Base-by-base conservation (phyloP, 2,797 vertebrate species). In the Pipistrellus kuhlii region DNA sequence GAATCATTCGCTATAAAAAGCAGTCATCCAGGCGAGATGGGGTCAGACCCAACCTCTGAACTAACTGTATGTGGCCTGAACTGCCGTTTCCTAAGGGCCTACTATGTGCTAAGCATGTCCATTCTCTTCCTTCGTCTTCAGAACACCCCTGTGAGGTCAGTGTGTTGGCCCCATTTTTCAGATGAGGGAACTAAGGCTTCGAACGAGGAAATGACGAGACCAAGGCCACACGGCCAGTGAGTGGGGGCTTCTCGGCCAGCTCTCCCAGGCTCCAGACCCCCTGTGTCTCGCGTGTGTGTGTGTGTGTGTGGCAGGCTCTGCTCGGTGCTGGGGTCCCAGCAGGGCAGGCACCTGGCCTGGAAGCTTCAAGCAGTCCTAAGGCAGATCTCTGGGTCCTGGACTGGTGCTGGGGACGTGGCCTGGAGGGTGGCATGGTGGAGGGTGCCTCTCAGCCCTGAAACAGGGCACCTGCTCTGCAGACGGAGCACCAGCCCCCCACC, bases 21-120 rank as follows among this genome's bases (percentile, higher is more conserved):
- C 81, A 32, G 44, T 8, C 72, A 35, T 55, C 4, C 46, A 21
- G 32, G 57, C 64, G 25, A 93, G 83, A 66, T 4, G 71, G 62
- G 38, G 66, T 64, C 94, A 88, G 38, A 73, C 57, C 68, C 44
- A n/a, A 14, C 55, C 72, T 87, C 92, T 57, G 77, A 77, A 46
- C 76, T 94, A 88, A 73, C 27, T 80, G 57, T 6, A 4, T 27
- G 0, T 46, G n/a, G 66, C 12, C 25, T 48, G 5, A 7, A 23
- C 7, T 13, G 14, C 73, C 17, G 6, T 85, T 75, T 93, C 64
- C 44, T 44, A 15, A 53, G 35, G 69, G 59, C 48, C 72, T 57
- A 14, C 59, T 76, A 0, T 57, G 41, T 72, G 32, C 51, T 73
- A 23, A 62, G 57, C 53, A 38, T 13, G 59, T 20, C 38, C 18